phyloP scores from a whole-genome alignment of 2,113 vertebrate species.

The Xenopus laevis region DNA sequence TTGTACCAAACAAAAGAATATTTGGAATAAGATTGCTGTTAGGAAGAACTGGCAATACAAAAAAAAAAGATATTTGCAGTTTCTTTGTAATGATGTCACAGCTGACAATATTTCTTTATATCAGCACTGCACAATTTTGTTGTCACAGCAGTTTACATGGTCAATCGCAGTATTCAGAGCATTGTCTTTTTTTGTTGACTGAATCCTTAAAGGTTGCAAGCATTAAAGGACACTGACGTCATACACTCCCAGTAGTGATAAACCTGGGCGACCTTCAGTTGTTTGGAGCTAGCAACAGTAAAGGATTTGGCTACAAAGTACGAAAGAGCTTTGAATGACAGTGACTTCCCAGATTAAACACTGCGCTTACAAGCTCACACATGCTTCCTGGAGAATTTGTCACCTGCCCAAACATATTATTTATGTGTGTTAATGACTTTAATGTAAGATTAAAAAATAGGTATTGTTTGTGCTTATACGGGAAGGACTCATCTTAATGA shows the following conservation, averaged over 20 bases:
- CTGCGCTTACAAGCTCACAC: conserved; percentile 26
- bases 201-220: conserved; percentile 36
- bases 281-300: conserved; percentile 18
- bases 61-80: too few species aligned
- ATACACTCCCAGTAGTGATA: conserved; percentile 37
- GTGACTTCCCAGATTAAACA: conserved; percentile 10
- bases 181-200: conserved; percentile 42
- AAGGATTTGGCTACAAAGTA: conserved; percentile 29
- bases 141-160: conserved; percentile 8
- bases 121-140: not conserved
- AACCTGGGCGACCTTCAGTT: conserved; percentile 36
- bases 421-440: too few species aligned
- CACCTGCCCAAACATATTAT: conserved; percentile 13
- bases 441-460: too few species aligned
- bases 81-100: not conserved
- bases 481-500: too few species aligned
- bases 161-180: conserved; percentile 29
- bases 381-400: conserved; percentile 13
- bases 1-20: too few species aligned
- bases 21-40: too few species aligned
- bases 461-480: too few species aligned
- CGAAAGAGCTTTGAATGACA: conserved; percentile 24
- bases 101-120: conserved; percentile 13
- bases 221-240: conserved; percentile 34
- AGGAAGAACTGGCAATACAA: too few species aligned